A percentile compares a stretch with the other conserved stretches of the same genome.
phyloP scores from a whole-genome alignment of 2,113 vertebrate genomes.

The Laticauda laticaudata region DNA sequence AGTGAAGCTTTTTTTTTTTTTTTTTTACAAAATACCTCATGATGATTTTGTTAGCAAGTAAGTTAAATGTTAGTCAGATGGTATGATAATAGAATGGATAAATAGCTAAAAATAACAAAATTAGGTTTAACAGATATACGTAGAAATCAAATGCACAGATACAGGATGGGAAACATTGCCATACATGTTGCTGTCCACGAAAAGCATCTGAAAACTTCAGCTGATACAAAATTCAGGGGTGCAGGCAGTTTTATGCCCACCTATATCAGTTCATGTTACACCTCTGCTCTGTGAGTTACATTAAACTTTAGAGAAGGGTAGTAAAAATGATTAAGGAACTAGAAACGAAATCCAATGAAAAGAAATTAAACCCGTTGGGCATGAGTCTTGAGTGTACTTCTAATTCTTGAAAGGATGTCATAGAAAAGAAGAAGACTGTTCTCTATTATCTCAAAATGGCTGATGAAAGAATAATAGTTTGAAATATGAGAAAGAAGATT shows the following conservation, averaged over 20 bases:
- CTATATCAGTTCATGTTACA: not conserved
- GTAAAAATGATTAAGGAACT: not conserved
- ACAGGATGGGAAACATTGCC: not conserved
- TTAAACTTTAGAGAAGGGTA: not conserved
- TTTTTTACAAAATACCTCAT: not conserved
- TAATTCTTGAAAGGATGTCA: not conserved
- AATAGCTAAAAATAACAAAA: not conserved
- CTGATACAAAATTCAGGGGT: not conserved
- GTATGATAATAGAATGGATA: not conserved
- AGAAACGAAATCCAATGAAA: not conserved
- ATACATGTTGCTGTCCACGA: not conserved
- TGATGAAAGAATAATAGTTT: not conserved
- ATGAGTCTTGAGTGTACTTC: not conserved
- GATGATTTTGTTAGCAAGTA: not conserved
- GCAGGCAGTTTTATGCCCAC: not conserved
- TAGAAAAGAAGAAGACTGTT: not conserved
- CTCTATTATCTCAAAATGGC: not conserved
- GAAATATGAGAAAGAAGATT: not conserved
- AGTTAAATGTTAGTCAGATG: not conserved
- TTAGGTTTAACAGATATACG: not conserved
- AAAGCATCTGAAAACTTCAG: not conserved
- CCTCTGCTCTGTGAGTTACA: not conserved
- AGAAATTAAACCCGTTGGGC: not conserved
- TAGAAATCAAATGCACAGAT: not conserved
- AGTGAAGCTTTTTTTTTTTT: not conserved